Conservation (phyloP, 2,113 vertebrate species). For the Macroglossus sobrinus region DNA sequence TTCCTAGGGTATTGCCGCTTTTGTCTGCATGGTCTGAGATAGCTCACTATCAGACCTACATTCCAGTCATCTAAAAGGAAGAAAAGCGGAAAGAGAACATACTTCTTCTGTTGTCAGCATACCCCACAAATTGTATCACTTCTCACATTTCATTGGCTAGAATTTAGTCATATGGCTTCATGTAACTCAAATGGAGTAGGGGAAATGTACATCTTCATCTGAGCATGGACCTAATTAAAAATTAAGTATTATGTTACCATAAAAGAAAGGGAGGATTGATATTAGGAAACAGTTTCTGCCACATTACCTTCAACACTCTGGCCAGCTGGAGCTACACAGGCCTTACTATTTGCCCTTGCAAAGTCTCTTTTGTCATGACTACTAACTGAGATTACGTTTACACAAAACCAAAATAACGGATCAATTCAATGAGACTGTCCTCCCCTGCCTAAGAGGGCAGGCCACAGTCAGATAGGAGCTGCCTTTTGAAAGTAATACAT, state of each 20-base stretch:
- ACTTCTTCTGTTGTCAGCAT: not conserved
- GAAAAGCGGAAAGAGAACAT: not conserved
- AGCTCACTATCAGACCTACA: not conserved
- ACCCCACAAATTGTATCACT: not conserved
- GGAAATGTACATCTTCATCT: not conserved
- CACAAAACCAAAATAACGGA: not conserved
- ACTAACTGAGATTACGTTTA: not conserved
- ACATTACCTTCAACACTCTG: not conserved
- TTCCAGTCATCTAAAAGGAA: not conserved
- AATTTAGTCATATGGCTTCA: not conserved
- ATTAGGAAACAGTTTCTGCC: not conserved
- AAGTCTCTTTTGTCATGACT: not conserved
- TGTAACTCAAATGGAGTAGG: not conserved
- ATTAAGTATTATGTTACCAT: not conserved
- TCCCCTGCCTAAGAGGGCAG: not conserved
- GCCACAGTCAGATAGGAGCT: not conserved
- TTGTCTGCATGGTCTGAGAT: not conserved
- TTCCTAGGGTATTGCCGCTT: not conserved
- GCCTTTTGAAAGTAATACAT: not conserved
- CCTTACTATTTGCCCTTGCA: not conserved
- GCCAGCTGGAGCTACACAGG: not conserved
- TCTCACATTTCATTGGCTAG: not conserved
- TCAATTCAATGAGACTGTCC: not conserved
- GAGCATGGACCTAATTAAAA: not conserved
- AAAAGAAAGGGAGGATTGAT: not conserved